Percentiles rank a stretch among this genome's conserved stretches.
Evolutionary conservation across 2,113 vertebrate species (phyloP).

Genomic region (Piprites chloris): DNA sequence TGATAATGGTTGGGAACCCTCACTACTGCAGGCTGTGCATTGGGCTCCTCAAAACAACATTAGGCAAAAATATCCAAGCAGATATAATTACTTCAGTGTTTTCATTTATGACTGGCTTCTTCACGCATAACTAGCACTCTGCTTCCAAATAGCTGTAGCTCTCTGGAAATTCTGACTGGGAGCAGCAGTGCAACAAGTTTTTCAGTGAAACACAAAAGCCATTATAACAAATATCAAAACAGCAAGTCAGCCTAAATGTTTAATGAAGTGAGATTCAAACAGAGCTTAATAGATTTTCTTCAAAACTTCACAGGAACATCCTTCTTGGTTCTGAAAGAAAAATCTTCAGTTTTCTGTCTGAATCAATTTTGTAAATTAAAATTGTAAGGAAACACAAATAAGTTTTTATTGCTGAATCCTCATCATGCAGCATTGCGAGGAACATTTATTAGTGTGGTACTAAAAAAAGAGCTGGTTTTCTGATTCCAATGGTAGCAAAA

Average conservation of each 20-base stretch:
- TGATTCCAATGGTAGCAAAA: not conserved
- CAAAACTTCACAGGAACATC: not conserved
- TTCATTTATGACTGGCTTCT: not conserved
- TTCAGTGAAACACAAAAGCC: not conserved
- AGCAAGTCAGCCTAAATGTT: not conserved
- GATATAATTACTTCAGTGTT: not conserved
- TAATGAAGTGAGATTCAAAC: conserved; percentile 25
- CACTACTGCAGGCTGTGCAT: not conserved
- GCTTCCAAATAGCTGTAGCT: not conserved
- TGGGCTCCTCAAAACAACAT: not conserved
- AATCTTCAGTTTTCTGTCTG: not conserved
- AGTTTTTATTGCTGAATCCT: conserved; percentile 2
- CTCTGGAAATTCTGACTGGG: not conserved
- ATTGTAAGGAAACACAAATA: not conserved
- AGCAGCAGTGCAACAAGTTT: not conserved
- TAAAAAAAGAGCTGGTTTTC: not conserved
- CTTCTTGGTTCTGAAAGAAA: not conserved
- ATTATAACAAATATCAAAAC: not conserved
- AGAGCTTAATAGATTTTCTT: not conserved
- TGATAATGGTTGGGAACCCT: not conserved
- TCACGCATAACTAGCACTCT: not conserved
- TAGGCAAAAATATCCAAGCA: not conserved
- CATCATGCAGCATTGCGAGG: not conserved
- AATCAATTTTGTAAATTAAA: conserved; percentile 29
- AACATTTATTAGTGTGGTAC: not conserved